These are phyloP conservation scores for Pseudomyrmex pallidus DNA, from an alignment of 1,140 invertebrate genomes.

Conservation along the genomic window DNA sequence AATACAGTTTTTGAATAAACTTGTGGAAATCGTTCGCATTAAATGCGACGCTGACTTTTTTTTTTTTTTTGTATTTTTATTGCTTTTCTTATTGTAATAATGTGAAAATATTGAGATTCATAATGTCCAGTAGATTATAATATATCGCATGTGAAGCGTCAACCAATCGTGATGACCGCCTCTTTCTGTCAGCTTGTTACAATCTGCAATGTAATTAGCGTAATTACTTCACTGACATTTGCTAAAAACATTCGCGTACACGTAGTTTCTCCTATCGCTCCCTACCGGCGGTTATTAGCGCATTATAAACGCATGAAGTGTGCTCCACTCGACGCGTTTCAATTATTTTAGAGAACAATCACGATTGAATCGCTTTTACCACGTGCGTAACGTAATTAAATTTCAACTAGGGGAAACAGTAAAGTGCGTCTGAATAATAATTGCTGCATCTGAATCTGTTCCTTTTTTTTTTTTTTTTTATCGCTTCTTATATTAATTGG, in stretches of 20 bases:
- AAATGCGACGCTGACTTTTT: background rate
- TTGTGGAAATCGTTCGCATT: background rate
- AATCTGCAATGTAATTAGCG: constrained; percentile 6
- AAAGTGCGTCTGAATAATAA: constrained; percentile 56
- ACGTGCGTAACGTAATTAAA: constrained; percentile 55
- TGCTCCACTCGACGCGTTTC: constrained; percentile 67
- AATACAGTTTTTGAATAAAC: constrained; percentile 18
- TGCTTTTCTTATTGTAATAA: background rate
- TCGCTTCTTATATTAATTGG: constrained; percentile 46
- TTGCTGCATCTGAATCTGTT: constrained; percentile 21
- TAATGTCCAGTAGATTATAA: too few species aligned
- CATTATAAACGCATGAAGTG: constrained; percentile 67
- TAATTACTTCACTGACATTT: constrained; percentile 35
- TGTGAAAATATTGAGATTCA: background rate
- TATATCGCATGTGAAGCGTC: background rate
- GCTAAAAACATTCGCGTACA: constrained; percentile 16
- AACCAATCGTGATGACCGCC: background rate
- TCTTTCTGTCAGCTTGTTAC: background rate
- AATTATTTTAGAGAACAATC: constrained; percentile 73
- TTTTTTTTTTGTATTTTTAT: background rate
- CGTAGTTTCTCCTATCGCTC: constrained; percentile 62
- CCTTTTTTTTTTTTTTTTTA: constrained; percentile 2
- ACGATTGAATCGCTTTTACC: constrained; percentile 58
- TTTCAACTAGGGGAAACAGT: constrained; percentile 31
- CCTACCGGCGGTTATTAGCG: constrained; percentile 65